Conservation (phyloP, 2,888 invertebrate species). For the Cheilosia scutellata region DNA sequence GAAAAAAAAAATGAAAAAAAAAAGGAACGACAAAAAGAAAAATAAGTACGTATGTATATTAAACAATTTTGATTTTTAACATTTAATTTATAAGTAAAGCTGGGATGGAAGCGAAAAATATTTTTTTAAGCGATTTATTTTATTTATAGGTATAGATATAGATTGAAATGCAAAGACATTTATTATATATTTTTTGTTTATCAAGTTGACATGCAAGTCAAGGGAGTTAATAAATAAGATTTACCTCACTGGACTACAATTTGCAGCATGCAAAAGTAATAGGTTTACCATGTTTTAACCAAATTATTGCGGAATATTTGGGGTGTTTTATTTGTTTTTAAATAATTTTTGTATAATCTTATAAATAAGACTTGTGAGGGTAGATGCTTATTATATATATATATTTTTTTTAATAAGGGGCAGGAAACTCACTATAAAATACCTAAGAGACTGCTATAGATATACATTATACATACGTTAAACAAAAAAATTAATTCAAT, state of each 20-base stretch:
- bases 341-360: not conserved
- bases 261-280: slow-evolving; percentile 83
- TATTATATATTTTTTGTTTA: slow-evolving; percentile 21
- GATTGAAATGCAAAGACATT: slow-evolving; percentile 5
- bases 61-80: not conserved
- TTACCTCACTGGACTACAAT: slow-evolving; percentile 83
- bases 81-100: slow-evolving; percentile 11
- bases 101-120: slow-evolving; percentile 37
- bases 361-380: not conserved
- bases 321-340: not conserved
- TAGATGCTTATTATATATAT: not conserved
- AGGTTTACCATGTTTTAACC: slow-evolving; percentile 67
- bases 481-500: not conserved
- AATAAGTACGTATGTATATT: not conserved
- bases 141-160: not conserved
- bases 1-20: slow-evolving; percentile 10
- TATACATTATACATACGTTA: too few species aligned
- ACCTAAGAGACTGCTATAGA: not conserved
- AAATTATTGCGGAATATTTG: slow-evolving; percentile 45
- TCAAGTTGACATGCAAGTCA: slow-evolving; percentile 62
- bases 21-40: not conserved
- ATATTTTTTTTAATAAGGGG: not conserved
- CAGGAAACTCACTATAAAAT: not conserved
- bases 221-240: slow-evolving; percentile 65
- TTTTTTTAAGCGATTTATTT: slow-evolving; percentile 37